phyloP scores from a whole-genome alignment of 2,113 vertebrate genomes.

The Nansenia antarctica region DNA sequence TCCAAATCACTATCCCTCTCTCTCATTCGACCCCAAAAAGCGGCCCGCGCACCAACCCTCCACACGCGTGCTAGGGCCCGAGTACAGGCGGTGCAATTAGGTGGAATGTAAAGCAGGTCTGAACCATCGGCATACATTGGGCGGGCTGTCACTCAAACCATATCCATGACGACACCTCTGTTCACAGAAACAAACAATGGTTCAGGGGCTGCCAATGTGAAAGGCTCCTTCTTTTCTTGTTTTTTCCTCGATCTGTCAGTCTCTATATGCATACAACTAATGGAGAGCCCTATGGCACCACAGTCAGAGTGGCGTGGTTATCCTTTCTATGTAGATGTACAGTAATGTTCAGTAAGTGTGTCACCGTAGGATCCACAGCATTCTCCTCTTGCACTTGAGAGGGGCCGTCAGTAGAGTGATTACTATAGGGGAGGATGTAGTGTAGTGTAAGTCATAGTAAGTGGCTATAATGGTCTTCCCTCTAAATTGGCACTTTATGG shows the following conservation, averaged over 20 bases:
- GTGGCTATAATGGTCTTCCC: constrained; percentile 60
- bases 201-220: constrained; percentile 60
- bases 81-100: constrained; percentile 68
- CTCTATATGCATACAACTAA: constrained; percentile 33
- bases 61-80: constrained; percentile 60
- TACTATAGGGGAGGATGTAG: constrained; percentile 39
- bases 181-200: constrained; percentile 63
- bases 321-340: constrained; percentile 42
- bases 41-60: constrained; percentile 58
- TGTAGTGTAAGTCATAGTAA: constrained; percentile 51
- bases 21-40: constrained; percentile 60
- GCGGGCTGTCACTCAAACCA: constrained; percentile 66
- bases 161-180: constrained; percentile 59
- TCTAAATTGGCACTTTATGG: constrained; percentile 58
- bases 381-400: constrained; percentile 34
- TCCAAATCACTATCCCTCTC: constrained; percentile 58
- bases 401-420: constrained; percentile 42
- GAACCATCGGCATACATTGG: constrained; percentile 54
- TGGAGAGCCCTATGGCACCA: constrained; percentile 56
- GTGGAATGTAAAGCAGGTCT: constrained; percentile 66
- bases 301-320: constrained; percentile 36
- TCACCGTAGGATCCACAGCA: constrained; percentile 30
- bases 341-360: constrained; percentile 34
- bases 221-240: constrained; percentile 21
- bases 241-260: background rate